Evolutionary conservation across 2,888 invertebrate species (phyloP).

Genomic region (Andrena bucephala): DNA sequence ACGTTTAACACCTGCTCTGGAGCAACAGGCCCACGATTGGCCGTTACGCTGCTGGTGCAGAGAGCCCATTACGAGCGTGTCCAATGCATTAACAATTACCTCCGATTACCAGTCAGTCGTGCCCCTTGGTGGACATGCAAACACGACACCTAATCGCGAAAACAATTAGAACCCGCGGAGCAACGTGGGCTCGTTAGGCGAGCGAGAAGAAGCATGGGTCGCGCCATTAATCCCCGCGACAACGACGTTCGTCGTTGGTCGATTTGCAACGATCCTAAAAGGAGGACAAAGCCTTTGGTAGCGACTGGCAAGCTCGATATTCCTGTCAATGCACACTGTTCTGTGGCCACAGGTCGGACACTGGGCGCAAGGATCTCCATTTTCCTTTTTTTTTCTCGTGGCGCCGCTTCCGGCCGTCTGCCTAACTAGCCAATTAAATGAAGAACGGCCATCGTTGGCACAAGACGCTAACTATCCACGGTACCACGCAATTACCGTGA

Average conservation of each 20-base stretch:
- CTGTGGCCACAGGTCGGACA: neutral
- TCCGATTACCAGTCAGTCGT: constrained; percentile 53
- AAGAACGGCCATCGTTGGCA: constrained; percentile 66
- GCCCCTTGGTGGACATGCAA: constrained; percentile 40
- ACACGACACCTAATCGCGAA: constrained; percentile 59
- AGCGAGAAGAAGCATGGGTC: constrained; percentile 52
- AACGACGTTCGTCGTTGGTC: neutral
- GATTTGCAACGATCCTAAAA: constrained; percentile 29
- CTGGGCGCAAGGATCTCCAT: neutral
- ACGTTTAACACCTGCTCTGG: constrained; percentile 46
- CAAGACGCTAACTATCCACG: constrained; percentile 73
- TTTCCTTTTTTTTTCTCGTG: constrained; percentile 32
- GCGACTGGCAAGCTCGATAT: constrained; percentile 23
- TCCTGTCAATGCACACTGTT: constrained; percentile 42
- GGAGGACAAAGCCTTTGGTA: constrained; percentile 25
- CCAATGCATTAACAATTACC: constrained; percentile 63
- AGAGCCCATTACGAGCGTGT: constrained; percentile 54
- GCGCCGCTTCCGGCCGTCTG: constrained; percentile 47
- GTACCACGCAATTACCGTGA: constrained; percentile 78
- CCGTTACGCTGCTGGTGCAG: constrained; percentile 2
- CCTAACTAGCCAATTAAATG: constrained; percentile 75
- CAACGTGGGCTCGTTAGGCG: constrained; percentile 43
- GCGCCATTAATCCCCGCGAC: constrained; percentile 43
- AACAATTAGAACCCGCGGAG: constrained; percentile 45
- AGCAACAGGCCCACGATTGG: constrained; percentile 22